Conservation (phyloP, 2,888 invertebrate species). For the Amiota communis region DNA sequence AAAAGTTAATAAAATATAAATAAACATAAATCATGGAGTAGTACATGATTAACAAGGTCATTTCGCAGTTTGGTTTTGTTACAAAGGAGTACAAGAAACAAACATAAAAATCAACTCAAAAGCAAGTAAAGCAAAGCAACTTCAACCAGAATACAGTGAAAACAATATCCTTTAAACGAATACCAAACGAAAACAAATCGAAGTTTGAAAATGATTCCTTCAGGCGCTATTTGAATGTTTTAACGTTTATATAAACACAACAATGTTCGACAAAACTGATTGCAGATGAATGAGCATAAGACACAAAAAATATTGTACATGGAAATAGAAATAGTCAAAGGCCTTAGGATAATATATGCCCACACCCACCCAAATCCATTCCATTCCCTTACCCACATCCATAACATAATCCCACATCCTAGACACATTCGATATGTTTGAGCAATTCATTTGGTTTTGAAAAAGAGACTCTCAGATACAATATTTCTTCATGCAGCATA, state of each 20-base stretch:
- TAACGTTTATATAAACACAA: conserved; percentile 12
- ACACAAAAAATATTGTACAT: too few relatives aligned
- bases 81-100: conserved; percentile 6
- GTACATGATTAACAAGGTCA: conserved; percentile 64
- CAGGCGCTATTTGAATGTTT: neutral
- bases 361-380: neutral
- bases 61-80: conserved; percentile 55
- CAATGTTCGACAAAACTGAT: conserved; percentile 7
- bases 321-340: neutral
- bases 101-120: neutral
- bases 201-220: neutral
- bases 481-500: conserved; percentile 35
- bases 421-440: conserved; percentile 15
- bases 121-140: too few relatives aligned
- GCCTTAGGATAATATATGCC: conserved; percentile 49
- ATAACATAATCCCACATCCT: neutral
- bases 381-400: too few relatives aligned
- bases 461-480: conserved; percentile 12
- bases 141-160: too few relatives aligned
- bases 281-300: neutral
- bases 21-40: conserved; percentile 60
- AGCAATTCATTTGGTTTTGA: neutral
- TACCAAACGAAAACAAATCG: neutral
- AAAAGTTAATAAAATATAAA: conserved; percentile 63
- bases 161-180: conserved; percentile 34